Base-by-base conservation (phyloP, 2,113 vertebrate species). In the Hepsetus odoe region DNA sequence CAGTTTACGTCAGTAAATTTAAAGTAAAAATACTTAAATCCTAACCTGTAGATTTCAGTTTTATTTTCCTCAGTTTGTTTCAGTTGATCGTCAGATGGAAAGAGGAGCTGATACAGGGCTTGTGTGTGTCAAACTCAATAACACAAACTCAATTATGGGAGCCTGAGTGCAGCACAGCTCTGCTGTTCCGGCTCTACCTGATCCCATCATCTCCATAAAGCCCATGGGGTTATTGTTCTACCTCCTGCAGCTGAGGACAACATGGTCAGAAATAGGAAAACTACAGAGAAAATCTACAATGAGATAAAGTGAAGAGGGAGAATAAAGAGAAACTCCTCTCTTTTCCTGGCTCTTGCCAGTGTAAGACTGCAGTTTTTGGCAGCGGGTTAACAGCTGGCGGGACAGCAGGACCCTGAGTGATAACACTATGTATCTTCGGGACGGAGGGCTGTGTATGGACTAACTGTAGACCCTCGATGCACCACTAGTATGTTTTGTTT, bases 331-430 rank as follows among this genome's bases (percentile, higher is more conserved):
- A 33, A 75, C 35, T 33, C 24, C n/a, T 46, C 44, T 10, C 44
- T 18, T 46, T 18, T 14, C 53, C 38, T 18, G 42, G 53, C 68
- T 72, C 58, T 72, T 61, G 28, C 44, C n/a, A 33, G 58, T 12
- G 24, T 79, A 26, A 53, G 14, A 65, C 22, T 38, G 30, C 13
- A 14, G 7, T 55, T 79, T 44, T 33, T 28, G 24, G 72, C 65
- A 73, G 58, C 69, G 72, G 69, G 24, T 72, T 79, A 53, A 71
- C 49, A 26, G 35, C 49, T 72, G 16, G 49, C 26, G 1, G 62
- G 49, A 68, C 62, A 67, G 51, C 28, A 49, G 70, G 51, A 74
- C 61, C 22, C 71, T 56, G 70, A 73, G 26, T 73, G 69, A 56
- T 32, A 55, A 18, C 71, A 22, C 75, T 80, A 49, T 58, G 28